phyloP scores from a whole-genome alignment of 2,888 invertebrate genomes.

The Aethes cnicana region DNA sequence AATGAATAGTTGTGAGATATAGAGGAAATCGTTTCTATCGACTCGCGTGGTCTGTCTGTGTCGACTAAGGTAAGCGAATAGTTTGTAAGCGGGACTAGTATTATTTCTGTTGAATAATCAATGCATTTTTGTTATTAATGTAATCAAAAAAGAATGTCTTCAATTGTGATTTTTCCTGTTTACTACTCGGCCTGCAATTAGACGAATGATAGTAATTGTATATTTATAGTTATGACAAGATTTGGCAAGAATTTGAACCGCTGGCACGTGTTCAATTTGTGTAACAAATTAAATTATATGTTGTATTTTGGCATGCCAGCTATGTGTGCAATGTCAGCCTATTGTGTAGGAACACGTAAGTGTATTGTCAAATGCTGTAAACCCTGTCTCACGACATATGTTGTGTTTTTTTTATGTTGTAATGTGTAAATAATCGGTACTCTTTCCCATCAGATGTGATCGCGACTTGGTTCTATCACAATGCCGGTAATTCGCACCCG shows the following conservation, averaged over 20 bases:
- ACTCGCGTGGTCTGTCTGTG: slow-evolving; percentile 34
- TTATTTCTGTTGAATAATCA: slow-evolving; percentile 47
- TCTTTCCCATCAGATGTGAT: slow-evolving; percentile 77
- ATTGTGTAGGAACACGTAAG: slow-evolving; percentile 17
- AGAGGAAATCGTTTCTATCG: not conserved
- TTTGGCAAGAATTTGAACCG: slow-evolving; percentile 38
- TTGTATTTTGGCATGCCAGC: slow-evolving; percentile 7
- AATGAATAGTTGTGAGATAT: not conserved
- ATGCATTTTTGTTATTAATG: slow-evolving; percentile 42
- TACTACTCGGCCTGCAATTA: slow-evolving; percentile 6
- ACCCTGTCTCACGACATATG: slow-evolving; percentile 80
- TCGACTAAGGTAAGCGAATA: slow-evolving; percentile 57
- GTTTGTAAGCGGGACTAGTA: slow-evolving; percentile 49
- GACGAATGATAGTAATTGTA: slow-evolving; percentile 31
- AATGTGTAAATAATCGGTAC: slow-evolving; percentile 62
- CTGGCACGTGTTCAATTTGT: slow-evolving; percentile 25
- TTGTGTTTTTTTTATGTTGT: slow-evolving; percentile 59
- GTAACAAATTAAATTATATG: slow-evolving; percentile 13
- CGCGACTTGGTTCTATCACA: slow-evolving; percentile 42
- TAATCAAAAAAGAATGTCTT: no score
- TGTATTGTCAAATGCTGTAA: slow-evolving; percentile 40
- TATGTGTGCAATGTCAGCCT: slow-evolving; percentile 19
- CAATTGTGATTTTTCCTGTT: slow-evolving; percentile 32
- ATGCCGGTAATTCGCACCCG: slow-evolving; percentile 52
- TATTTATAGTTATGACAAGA: slow-evolving; percentile 52